Evolutionary conservation across 2,113 vertebrate species (phyloP), one percentile per base, ranked within the genome.

Genomic region (Apeltes quadracus): DNA sequence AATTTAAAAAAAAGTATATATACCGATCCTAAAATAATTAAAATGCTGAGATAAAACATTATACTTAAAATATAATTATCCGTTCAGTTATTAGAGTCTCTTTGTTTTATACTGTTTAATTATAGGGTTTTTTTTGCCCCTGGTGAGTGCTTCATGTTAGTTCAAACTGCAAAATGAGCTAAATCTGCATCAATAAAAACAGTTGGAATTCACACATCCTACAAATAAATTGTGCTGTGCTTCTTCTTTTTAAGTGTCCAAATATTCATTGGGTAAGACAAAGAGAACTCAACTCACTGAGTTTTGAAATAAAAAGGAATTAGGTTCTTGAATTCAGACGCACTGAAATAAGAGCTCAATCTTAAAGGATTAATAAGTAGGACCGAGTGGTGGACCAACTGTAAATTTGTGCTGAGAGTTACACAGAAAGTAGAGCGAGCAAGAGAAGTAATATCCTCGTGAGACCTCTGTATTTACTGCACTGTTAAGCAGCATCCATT

Each of bases 401-500:
- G 7, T 44, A n/a, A 22, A 48, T 18, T 59, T 62, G 39, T 23
- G 61, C 25, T 27, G 20, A 14, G 66, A 73, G 57, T 67, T 73
- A 63, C 55, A 59, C n/a, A 36, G 38, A 44, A 82, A 73, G 78
- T 67, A 71, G 72, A 87, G 76, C 61, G 68, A 87, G 69, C 7
- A 16, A 46, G 61, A 63, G 53, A 70, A 25, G 59, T 63, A 81
- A 83, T 88, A 82, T 81, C 82, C 86, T 82, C 78, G 75, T 83
- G 82, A 68, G 82, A 73, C 69, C 59, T 69, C 75, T 75, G 76
- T 88, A 84, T 90, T 90, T 87, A 87, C 87, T 84, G 84, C 83
- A 70, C 84, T 68, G 87, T 87, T 90, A 84, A 87, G 72, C 77
- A 83, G 81, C 66, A 75, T 78, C 79, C 85, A 86, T 88, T 88